Percentiles rank a stretch among this genome's conserved stretches.
These are phyloP conservation scores for Aproaerema taeniolella DNA, from an alignment of 2,888 invertebrate species.

Conservation along the genomic window DNA sequence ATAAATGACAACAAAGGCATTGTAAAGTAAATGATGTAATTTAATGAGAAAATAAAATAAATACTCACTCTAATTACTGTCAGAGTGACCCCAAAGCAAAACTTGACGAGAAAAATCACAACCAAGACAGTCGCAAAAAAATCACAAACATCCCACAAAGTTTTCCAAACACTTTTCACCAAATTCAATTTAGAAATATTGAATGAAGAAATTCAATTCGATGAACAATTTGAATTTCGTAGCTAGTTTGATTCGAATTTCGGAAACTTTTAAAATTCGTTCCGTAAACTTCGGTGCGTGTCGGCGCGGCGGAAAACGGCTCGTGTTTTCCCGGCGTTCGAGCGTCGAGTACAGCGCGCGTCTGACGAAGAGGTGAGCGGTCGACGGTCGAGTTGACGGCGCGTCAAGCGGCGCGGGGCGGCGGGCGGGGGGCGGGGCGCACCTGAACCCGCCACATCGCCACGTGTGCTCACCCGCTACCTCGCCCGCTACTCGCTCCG, in stretches of 20 bases:
- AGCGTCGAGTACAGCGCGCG: slow-evolving; percentile 72
- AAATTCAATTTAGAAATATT: slow-evolving; percentile 6
- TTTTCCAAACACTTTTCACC: slow-evolving; percentile 38
- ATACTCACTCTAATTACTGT: slow-evolving; percentile 57
- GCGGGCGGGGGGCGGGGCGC: slow-evolving; percentile 64
- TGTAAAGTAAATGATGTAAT: slow-evolving; percentile 17
- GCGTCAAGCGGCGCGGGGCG: slow-evolving; percentile 48
- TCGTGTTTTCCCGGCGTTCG: slow-evolving; percentile 74
- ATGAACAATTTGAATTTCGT: no score
- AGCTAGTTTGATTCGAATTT: background rate
- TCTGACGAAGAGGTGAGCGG: slow-evolving; percentile 62
- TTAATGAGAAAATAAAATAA: no score
- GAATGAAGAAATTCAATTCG: no score
- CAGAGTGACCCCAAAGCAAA: slow-evolving; percentile 39
- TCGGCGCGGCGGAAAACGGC: slow-evolving; percentile 66
- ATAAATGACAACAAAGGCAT: slow-evolving; percentile 9
- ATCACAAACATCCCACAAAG: slow-evolving; percentile 69
- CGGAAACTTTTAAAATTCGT: slow-evolving; percentile 36
- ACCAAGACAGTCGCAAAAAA: slow-evolving; percentile 40
- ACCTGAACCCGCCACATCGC: slow-evolving; percentile 60
- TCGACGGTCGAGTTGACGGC: slow-evolving; percentile 37
- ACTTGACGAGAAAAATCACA: slow-evolving; percentile 38
- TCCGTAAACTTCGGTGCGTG: slow-evolving; percentile 56
- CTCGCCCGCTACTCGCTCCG: slow-evolving; percentile 27
- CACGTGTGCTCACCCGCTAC: slow-evolving; percentile 28